These are phyloP conservation scores for Tinea pellionella DNA, from an alignment of 2,888 invertebrate species.

Conservation along the genomic window DNA sequence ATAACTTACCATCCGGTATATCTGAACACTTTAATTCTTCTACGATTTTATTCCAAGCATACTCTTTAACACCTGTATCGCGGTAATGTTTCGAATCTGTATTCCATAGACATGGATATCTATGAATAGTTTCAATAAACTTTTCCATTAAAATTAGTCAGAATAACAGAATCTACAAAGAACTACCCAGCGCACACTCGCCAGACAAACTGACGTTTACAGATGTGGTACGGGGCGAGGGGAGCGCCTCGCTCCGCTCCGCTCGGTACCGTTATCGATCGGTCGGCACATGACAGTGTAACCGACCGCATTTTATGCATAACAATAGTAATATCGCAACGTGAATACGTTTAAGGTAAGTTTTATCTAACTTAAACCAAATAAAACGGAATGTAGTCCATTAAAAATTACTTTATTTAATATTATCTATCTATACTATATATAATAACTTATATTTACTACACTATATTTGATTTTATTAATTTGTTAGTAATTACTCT, in stretches of 20 bases:
- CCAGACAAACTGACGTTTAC: not conserved
- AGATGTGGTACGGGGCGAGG: not conserved
- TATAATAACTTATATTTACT: not conserved
- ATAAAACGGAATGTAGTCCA: too few relatives aligned
- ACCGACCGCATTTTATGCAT: too few relatives aligned
- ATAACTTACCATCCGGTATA: conserved; percentile 22
- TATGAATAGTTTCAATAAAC: conserved; percentile 22
- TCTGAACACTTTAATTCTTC: conserved; percentile 22
- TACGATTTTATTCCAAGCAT: conserved; percentile 23
- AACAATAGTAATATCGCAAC: too few relatives aligned
- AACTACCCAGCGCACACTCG: not conserved
- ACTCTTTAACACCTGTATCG: conserved; percentile 22
- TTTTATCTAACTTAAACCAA: too few relatives aligned
- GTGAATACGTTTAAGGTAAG: too few relatives aligned
- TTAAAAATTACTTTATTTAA: too few relatives aligned
- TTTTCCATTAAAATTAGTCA: conserved; percentile 21
- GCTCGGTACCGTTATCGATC: not conserved
- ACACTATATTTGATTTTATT: not conserved
- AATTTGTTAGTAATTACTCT: not conserved
- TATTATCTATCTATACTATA: too few relatives aligned
- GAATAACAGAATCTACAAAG: too few relatives aligned
- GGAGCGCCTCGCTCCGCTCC: not conserved
- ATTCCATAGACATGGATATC: conserved; percentile 24
- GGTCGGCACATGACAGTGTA: not conserved
- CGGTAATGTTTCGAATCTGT: conserved; percentile 22